These are phyloP conservation scores for Drosophila borborema DNA, from an alignment of 2,888 invertebrate genomes.

Conservation along the genomic window DNA sequence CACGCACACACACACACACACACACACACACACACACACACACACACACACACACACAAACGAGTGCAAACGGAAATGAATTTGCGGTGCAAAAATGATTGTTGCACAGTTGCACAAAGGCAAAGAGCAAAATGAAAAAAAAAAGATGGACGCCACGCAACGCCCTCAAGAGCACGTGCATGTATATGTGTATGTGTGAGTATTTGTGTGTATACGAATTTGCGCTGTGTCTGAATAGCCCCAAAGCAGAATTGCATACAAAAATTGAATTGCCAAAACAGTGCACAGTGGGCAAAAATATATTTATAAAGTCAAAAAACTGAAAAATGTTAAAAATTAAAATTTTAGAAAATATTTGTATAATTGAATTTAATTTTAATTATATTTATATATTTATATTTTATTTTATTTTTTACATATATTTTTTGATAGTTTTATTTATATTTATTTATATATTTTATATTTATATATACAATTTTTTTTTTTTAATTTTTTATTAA, in stretches of 20 bases:
- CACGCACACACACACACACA: conserved; percentile 8
- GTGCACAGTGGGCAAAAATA: conserved; percentile 35
- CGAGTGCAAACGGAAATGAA: conserved; percentile 70
- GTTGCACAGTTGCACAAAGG: conserved; percentile 77
- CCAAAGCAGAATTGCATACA: conserved; percentile 55
- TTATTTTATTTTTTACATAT: not conserved
- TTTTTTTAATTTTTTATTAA: not conserved
- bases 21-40: conserved; percentile 18
- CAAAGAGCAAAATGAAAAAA: conserved; percentile 45
- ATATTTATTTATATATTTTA: not conserved
- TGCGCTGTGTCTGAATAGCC: conserved; percentile 38
- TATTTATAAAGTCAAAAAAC: not conserved
- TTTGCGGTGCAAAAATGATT: conserved; percentile 76
- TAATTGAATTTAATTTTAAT: not conserved
- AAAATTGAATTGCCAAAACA: conserved; percentile 52
- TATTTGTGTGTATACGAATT: conserved; percentile 39
- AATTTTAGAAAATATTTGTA: no score
- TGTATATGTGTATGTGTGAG: conserved; percentile 7
- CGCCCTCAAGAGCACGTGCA: not conserved
- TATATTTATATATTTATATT: not conserved
- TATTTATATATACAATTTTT: not conserved
- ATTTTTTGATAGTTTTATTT: not conserved
- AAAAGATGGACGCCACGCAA: conserved; percentile 51
- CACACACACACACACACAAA: not conserved
- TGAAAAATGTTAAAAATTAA: not conserved